Conservation (phyloP, 1,140 invertebrate species). For the Chironomus striatipennis region DNA sequence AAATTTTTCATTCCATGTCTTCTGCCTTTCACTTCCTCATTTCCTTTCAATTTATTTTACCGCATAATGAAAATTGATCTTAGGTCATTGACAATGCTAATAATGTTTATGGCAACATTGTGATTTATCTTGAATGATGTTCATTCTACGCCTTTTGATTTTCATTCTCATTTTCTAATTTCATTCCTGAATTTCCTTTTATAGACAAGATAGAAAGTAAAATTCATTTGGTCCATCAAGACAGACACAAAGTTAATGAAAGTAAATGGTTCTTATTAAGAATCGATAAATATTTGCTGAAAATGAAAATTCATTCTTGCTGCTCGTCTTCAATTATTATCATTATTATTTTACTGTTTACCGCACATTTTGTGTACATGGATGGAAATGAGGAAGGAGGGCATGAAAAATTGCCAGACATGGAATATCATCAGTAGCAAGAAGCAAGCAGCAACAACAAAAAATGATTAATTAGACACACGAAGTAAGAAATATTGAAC, state of each 20-base stretch:
- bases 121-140: slow-evolving; percentile 1
- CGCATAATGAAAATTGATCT: neutral
- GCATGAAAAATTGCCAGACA: slow-evolving; percentile 6
- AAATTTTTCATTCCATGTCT: no score
- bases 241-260: neutral
- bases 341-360: no score
- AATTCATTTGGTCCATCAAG: neutral
- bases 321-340: neutral
- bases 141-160: neutral
- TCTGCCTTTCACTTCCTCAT: no score
- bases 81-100: neutral
- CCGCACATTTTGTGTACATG: neutral
- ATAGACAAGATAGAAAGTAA: no score
- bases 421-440: neutral
- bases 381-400: neutral
- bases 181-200: no score
- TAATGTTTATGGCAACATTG: neutral
- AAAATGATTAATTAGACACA: slow-evolving; percentile 22
- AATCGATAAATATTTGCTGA: slow-evolving; percentile 14
- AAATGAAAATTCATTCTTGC: neutral
- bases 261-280: neutral
- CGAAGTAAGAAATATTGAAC: slow-evolving; percentile 4
- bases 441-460: neutral
- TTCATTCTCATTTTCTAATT: neutral
- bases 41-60: neutral